These are phyloP conservation scores for Ceryle rudis DNA, from an alignment of 2,797 vertebrate genomes.

Conservation along the genomic window DNA sequence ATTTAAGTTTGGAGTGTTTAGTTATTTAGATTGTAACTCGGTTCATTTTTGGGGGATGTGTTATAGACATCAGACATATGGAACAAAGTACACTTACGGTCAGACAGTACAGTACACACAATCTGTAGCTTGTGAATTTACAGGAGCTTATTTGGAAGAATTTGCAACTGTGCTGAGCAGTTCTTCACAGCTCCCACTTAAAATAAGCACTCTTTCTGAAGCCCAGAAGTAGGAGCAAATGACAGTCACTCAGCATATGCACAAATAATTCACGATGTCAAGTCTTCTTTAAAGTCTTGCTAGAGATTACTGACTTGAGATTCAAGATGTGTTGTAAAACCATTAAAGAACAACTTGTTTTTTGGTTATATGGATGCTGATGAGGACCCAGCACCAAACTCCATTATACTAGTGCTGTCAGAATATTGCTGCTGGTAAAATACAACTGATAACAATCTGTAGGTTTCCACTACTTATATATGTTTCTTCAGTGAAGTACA, in stretches of 20 bases:
- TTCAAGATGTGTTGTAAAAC: background rate
- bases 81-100: background rate
- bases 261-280: conserved; percentile 39
- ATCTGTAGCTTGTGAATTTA: conserved; percentile 47
- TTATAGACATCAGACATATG: conserved; percentile 3
- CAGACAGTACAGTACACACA: background rate
- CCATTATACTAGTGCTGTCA: background rate
- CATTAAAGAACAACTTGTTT: background rate
- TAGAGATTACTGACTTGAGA: conserved; percentile 20
- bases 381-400: background rate
- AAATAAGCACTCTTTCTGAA: conserved; percentile 41
- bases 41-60: background rate
- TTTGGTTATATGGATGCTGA: background rate
- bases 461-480: background rate
- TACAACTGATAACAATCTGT: background rate
- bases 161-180: conserved; percentile 26
- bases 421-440: background rate
- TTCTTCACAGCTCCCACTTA: conserved; percentile 60
- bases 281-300: background rate
- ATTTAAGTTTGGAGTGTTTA: background rate
- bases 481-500: background rate
- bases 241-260: conserved; percentile 56
- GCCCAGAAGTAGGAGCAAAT: conserved; percentile 41
- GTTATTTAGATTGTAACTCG: background rate
- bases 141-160: conserved; percentile 13